A percentile compares a stretch with the other conserved stretches of the same genome.
Evolutionary conservation across 2,113 vertebrate genomes (phyloP).

Genomic region (Semnornis frantzii): DNA sequence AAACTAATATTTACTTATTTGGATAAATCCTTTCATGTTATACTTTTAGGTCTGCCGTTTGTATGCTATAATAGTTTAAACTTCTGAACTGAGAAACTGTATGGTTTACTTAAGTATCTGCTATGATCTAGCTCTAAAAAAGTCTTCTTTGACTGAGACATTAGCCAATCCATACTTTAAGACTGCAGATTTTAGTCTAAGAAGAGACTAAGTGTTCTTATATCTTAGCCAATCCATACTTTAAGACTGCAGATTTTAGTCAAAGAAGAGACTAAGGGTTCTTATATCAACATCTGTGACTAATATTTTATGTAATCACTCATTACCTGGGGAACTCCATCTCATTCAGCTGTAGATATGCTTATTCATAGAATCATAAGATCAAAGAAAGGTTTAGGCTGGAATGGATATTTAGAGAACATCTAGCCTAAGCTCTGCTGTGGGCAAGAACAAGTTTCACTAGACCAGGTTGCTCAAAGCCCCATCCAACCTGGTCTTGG

Average conservation of each 20-base stretch:
- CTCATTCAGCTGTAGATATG: background rate
- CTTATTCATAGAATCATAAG: background rate
- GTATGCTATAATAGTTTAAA: background rate
- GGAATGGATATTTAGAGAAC: too few species aligned
- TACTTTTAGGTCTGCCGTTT: background rate
- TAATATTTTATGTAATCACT: background rate
- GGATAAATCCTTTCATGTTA: background rate
- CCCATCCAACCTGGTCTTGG: background rate
- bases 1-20: background rate
- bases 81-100: background rate
- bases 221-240: background rate
- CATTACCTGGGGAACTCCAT: background rate
- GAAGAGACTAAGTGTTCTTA: background rate
- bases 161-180: background rate
- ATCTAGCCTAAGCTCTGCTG: too few species aligned
- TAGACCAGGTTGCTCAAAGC: background rate
- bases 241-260: background rate
- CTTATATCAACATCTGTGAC: background rate
- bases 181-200: background rate
- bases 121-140: background rate
- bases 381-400: too few species aligned
- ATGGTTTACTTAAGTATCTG: background rate
- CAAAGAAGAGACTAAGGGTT: background rate
- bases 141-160: background rate
- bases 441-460: too few species aligned